Evolutionary conservation across 1,140 invertebrate genomes (phyloP).

Genomic region (Gryon sp.): DNA sequence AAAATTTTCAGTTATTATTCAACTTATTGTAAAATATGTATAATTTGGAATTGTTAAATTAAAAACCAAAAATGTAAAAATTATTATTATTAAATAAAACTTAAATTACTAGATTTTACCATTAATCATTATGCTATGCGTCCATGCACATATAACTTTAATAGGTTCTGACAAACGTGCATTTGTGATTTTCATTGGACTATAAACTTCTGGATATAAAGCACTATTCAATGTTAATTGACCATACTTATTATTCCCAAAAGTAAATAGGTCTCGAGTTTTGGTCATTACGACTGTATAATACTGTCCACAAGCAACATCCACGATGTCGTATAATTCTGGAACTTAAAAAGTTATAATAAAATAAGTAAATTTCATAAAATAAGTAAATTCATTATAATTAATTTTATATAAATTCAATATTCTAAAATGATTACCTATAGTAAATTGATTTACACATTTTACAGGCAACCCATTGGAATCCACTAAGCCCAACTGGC

Average conservation of each 20-base stretch:
- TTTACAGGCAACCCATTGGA: slow-evolving; percentile 64
- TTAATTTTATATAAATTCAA: too few relatives aligned
- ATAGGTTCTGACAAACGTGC: slow-evolving; percentile 3
- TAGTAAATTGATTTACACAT: slow-evolving; percentile 77
- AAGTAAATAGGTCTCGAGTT: slow-evolving; percentile 82
- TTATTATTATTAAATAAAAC: slow-evolving; percentile 19
- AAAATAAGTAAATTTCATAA: too few relatives aligned
- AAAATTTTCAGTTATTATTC: neutral
- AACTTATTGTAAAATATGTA: too few relatives aligned
- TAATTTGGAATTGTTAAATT: too few relatives aligned
- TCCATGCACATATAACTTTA: slow-evolving; percentile 85
- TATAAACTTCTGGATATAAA: slow-evolving; percentile 77
- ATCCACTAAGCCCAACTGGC: slow-evolving; percentile 82
- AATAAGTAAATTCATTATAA: too few relatives aligned
- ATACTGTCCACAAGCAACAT: slow-evolving; percentile 86
- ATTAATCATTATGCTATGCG: slow-evolving; percentile 84
- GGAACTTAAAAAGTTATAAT: slow-evolving; percentile 75
- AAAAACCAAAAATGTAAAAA: neutral
- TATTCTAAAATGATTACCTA: slow-evolving; percentile 69
- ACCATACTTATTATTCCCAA: slow-evolving; percentile 88
- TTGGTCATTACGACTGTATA: slow-evolving; percentile 84
- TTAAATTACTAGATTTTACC: too few relatives aligned
- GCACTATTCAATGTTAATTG: slow-evolving; percentile 82
- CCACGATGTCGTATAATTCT: slow-evolving; percentile 79
- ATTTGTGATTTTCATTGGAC: slow-evolving; percentile 76